These are phyloP conservation scores for Mastigias papua DNA, from an alignment of 30 jellyfish, hydroid and myxozoan species.

Conservation along the genomic window DNA sequence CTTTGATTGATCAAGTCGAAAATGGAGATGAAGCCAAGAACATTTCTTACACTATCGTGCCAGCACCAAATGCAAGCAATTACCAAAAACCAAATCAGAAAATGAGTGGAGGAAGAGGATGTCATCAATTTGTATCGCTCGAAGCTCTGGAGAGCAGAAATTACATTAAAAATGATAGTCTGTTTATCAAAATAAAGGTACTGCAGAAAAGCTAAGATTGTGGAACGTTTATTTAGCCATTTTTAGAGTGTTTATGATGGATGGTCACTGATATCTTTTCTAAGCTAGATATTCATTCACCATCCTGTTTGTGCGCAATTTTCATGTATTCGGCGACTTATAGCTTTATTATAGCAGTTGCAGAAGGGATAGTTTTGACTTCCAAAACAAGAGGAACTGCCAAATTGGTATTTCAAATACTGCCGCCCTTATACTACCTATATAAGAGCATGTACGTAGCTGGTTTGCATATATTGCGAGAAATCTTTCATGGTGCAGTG, in stretches of 20 bases:
- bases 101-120: slow-evolving; percentile 91
- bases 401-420: no score
- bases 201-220: slow-evolving; percentile 62
- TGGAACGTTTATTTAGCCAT: not conserved
- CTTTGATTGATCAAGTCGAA: slow-evolving; percentile 83
- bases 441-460: no score
- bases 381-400: no score
- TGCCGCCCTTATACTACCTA: no score
- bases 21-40: slow-evolving; percentile 67
- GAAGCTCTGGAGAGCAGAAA: slow-evolving; percentile 75
- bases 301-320: no score
- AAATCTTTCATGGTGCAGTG: no score
- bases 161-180: slow-evolving; percentile 64
- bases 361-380: no score
- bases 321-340: no score
- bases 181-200: slow-evolving; percentile 69
- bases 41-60: slow-evolving; percentile 77
- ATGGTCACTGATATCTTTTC: not conserved
- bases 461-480: no score
- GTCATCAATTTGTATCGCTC: slow-evolving; percentile 68
- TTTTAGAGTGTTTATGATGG: not conserved
- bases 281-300: no score
- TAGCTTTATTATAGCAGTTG: no score
- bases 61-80: slow-evolving; percentile 76
- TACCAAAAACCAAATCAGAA: slow-evolving; percentile 77